phyloP scores from a whole-genome alignment of 2,888 invertebrate species.

The Polia nebulosa region DNA sequence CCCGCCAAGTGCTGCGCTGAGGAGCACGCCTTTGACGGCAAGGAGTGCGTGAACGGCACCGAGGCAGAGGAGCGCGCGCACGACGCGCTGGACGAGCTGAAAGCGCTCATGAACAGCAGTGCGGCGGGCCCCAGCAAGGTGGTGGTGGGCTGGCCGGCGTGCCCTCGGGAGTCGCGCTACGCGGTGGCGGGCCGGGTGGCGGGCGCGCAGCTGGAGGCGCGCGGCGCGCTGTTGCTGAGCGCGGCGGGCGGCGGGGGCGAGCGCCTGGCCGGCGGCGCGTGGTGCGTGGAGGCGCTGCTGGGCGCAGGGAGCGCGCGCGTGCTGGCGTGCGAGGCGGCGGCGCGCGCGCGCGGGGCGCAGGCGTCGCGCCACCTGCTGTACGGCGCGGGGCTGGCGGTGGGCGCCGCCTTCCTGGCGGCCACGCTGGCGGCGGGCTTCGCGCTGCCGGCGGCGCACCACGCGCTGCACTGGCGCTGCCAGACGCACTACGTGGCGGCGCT shows the following conservation, averaged over 20 bases:
- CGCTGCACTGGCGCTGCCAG: conserved; percentile 97
- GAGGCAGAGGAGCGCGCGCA: conserved; percentile 67
- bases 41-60: conserved; percentile 84
- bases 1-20: conserved; percentile 94
- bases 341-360: conserved; percentile 84
- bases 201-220: conserved; percentile 87
- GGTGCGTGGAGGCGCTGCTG: conserved; percentile 90
- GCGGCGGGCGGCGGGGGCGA: conserved; percentile 75
- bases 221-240: conserved; percentile 89
- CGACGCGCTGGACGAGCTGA: conserved; percentile 79
- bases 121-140: conserved; percentile 82
- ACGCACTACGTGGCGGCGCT: conserved; percentile 96
- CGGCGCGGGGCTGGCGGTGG: conserved; percentile 94
- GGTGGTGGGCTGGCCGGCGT: conserved; percentile 90
- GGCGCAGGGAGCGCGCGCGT: conserved; percentile 75
- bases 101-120: conserved; percentile 76
- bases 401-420: conserved; percentile 95
- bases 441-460: conserved; percentile 96
- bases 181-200: conserved; percentile 91
- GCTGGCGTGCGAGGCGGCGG: conserved; percentile 90
- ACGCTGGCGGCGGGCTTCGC: conserved; percentile 95
- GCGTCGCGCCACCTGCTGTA: conserved; percentile 93
- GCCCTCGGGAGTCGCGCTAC: conserved; percentile 87
- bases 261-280: conserved; percentile 83
- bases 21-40: conserved; percentile 91